These are phyloP conservation scores for Lathronympha strigana DNA, from an alignment of 2,888 invertebrate genomes.

Conservation along the genomic window DNA sequence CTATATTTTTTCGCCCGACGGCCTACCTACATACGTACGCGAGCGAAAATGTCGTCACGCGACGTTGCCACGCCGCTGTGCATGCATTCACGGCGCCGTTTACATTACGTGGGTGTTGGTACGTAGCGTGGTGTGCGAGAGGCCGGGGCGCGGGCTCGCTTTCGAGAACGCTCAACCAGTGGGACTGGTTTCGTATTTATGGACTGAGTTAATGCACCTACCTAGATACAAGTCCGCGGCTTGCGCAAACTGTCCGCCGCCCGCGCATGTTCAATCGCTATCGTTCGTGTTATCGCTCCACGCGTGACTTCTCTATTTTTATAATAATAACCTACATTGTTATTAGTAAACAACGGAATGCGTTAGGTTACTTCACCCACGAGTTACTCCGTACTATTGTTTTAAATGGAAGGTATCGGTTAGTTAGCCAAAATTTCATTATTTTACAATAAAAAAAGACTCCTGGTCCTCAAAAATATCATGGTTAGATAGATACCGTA, in stretches of 20 bases:
- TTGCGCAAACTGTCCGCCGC: slow-evolving; percentile 75
- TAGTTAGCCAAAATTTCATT: background rate
- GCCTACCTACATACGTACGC: slow-evolving; percentile 81
- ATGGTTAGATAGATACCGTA: too few species aligned
- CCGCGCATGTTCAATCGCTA: slow-evolving; percentile 62
- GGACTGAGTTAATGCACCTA: slow-evolving; percentile 81
- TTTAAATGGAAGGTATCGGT: background rate
- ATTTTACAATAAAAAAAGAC: too few species aligned
- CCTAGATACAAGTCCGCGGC: slow-evolving; percentile 77
- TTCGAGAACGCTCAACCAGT: slow-evolving; percentile 83
- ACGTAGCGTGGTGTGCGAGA: slow-evolving; percentile 74
- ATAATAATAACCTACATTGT: slow-evolving; percentile 59
- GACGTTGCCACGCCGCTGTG: slow-evolving; percentile 82
- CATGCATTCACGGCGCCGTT: slow-evolving; percentile 76
- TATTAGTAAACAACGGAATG: slow-evolving; percentile 66
- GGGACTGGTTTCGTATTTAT: slow-evolving; percentile 82
- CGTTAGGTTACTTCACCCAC: slow-evolving; percentile 47
- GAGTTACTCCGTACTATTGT: slow-evolving; percentile 1
- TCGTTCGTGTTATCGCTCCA: slow-evolving; percentile 61
- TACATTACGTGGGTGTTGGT: slow-evolving; percentile 78
- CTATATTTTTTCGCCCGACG: slow-evolving; percentile 79
- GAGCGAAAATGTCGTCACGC: slow-evolving; percentile 86
- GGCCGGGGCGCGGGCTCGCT: slow-evolving; percentile 77
- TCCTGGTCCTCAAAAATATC: too few species aligned
- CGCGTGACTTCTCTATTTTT: slow-evolving; percentile 61